Percentiles rank a stretch among this genome's conserved stretches.
Evolutionary conservation across 2,797 vertebrate species (phyloP).

Genomic region (Darevskia mixta): DNA sequence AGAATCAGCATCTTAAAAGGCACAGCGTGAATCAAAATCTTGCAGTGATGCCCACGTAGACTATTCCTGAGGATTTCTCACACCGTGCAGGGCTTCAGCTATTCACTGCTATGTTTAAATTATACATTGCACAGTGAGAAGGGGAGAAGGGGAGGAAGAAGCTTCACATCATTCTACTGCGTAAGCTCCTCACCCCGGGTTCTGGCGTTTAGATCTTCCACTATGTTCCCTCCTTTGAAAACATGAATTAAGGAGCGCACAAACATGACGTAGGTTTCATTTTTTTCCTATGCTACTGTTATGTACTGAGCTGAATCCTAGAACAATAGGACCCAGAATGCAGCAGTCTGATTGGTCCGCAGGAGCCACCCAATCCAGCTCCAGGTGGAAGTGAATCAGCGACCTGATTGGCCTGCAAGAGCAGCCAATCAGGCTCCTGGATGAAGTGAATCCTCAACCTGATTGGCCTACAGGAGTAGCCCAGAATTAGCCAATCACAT

Average conservation of each 20-base stretch:
- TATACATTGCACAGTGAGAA: slow-evolving; percentile 37
- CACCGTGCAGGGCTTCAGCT: slow-evolving; percentile 59
- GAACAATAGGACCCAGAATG: too few relatives aligned
- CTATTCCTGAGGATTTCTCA: slow-evolving; percentile 55
- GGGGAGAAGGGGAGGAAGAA: not conserved
- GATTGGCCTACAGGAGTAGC: too few relatives aligned
- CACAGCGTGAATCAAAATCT: slow-evolving; percentile 59
- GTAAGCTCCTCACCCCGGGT: not conserved
- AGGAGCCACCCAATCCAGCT: too few relatives aligned
- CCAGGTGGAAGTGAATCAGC: too few relatives aligned
- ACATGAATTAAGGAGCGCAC: not conserved
- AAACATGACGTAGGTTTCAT: not conserved
- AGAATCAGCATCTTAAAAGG: slow-evolving; percentile 63
- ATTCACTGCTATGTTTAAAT: slow-evolving; percentile 40
- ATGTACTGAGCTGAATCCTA: too few relatives aligned
- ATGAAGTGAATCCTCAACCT: too few relatives aligned
- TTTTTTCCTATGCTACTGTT: too few relatives aligned
- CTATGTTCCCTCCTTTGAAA: not conserved
- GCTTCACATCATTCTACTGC: not conserved
- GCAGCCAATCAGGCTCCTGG: too few relatives aligned
- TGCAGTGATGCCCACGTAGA: slow-evolving; percentile 51
- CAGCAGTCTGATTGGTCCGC: too few relatives aligned
- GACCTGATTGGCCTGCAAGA: too few relatives aligned
- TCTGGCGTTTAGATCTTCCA: not conserved
- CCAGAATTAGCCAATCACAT: too few relatives aligned